Evolutionary conservation across 1,140 invertebrate genomes (phyloP).

Genomic region (Acromyrmex echinatior): DNA sequence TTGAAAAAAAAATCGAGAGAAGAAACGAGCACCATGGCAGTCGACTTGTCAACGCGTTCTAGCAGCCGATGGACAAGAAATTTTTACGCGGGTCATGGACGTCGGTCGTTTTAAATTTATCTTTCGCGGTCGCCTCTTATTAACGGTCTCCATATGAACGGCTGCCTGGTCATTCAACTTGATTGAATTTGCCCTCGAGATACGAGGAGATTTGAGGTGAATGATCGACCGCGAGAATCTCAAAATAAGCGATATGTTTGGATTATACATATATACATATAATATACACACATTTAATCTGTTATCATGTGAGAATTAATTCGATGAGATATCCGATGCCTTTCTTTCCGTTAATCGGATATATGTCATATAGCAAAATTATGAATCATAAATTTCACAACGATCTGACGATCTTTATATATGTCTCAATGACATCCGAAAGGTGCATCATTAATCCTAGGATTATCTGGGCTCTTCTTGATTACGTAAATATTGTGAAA

Average conservation of each 20-base stretch:
- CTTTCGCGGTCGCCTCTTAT: constrained; percentile 56
- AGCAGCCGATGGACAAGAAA: neutral
- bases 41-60: neutral
- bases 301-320: neutral
- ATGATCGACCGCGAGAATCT: constrained; percentile 45
- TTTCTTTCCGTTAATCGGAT: neutral
- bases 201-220: constrained; percentile 59
- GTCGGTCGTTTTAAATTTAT: constrained; percentile 70
- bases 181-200: constrained; percentile 52
- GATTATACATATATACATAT: too few relatives aligned
- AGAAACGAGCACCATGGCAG: neutral
- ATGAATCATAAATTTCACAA: constrained; percentile 30
- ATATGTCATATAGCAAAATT: neutral
- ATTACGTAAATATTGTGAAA: constrained; percentile 4
- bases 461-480: neutral
- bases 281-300: neutral
- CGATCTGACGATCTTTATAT: neutral
- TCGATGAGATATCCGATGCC: neutral
- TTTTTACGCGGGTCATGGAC: constrained; percentile 75
- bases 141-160: constrained; percentile 41
- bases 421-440: neutral
- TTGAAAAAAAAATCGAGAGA: neutral
- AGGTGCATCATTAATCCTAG: neutral
- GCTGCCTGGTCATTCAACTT: constrained; percentile 61
- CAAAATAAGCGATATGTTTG: neutral